Percentiles rank a stretch among this genome's conserved stretches.
These are phyloP conservation scores for Choloepus didactylus DNA, from an alignment of 2,797 vertebrate species.

Conservation along the genomic window DNA sequence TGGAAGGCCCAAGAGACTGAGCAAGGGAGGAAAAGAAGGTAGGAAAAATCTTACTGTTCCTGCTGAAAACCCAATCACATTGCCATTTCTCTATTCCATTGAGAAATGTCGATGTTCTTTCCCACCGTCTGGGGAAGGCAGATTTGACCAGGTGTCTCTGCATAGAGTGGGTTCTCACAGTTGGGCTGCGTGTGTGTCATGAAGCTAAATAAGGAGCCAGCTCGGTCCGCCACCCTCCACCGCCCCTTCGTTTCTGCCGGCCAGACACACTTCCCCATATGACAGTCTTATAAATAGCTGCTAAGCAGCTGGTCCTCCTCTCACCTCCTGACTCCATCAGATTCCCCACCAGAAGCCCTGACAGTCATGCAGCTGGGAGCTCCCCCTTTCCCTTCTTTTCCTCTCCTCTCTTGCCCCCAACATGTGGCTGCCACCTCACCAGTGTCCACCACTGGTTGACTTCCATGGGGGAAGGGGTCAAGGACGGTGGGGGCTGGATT, in stretches of 20 bases:
- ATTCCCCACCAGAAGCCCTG: slow-evolving; percentile 72
- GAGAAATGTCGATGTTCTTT: slow-evolving; percentile 78
- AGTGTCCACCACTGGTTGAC: slow-evolving; percentile 6
- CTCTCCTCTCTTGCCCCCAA: slow-evolving; percentile 1
- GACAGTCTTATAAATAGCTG: slow-evolving; percentile 79
- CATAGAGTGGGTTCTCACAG: slow-evolving; percentile 79
- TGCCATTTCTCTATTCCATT: slow-evolving; percentile 69
- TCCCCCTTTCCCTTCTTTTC: background rate
- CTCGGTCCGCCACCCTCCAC: slow-evolving; percentile 58
- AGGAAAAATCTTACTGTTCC: slow-evolving; percentile 51
- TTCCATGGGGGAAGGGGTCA: slow-evolving; percentile 12
- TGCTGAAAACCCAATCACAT: slow-evolving; percentile 41
- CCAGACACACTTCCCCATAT: slow-evolving; percentile 79
- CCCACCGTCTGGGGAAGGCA: slow-evolving; percentile 73
- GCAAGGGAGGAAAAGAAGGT: background rate
- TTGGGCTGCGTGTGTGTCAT: slow-evolving; percentile 74
- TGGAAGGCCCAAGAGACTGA: background rate
- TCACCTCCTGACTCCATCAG: slow-evolving; percentile 80
- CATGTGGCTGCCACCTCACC: slow-evolving; percentile 9
- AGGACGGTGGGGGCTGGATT: background rate
- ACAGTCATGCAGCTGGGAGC: slow-evolving; percentile 75
- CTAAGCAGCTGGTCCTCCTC: slow-evolving; percentile 78
- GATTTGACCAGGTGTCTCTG: slow-evolving; percentile 78
- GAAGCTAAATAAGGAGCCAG: slow-evolving; percentile 79
- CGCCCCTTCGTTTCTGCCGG: slow-evolving; percentile 73